Conservation (phyloP, 2,888 invertebrate genomes). For the Nymphalis urticae region DNA sequence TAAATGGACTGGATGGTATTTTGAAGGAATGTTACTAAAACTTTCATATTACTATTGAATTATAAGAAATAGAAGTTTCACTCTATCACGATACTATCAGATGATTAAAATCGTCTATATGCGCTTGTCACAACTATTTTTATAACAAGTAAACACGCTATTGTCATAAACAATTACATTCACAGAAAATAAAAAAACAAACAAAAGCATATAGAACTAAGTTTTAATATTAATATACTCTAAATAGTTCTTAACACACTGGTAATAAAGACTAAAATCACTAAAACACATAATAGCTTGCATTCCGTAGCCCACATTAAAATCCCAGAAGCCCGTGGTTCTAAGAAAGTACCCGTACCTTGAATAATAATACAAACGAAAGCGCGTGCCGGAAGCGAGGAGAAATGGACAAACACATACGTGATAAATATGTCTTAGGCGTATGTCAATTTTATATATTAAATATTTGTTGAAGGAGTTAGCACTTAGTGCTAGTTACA, state of each 20-base stretch:
- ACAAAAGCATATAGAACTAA: not conserved
- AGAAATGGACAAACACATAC: slow-evolving; percentile 44
- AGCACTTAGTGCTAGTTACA: not conserved
- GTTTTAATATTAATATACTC: not conserved
- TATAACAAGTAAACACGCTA: not conserved
- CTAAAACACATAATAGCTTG: not conserved
- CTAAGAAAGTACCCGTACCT: slow-evolving; percentile 44
- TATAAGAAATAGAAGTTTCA: too few species aligned
- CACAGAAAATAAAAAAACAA: not conserved
- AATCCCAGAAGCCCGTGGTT: slow-evolving; percentile 30
- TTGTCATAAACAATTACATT: not conserved
- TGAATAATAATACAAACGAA: slow-evolving; percentile 66
- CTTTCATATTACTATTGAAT: too few species aligned
- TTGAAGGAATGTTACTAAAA: too few species aligned
- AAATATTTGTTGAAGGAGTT: not conserved
- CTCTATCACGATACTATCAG: not conserved
- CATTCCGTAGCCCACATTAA: slow-evolving; percentile 16
- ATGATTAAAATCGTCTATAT: not conserved
- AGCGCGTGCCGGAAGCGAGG: slow-evolving; percentile 59
- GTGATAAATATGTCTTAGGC: slow-evolving; percentile 4
- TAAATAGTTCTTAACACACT: not conserved
- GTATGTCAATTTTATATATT: slow-evolving; percentile 1
- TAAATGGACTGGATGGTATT: too few species aligned
- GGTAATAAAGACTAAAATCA: not conserved
- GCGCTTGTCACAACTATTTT: not conserved